A percentile compares a stretch with the other conserved stretches of the same genome.
phyloP scores from a whole-genome alignment of 2,113 vertebrate genomes.

The Planiliza haematocheilus region DNA sequence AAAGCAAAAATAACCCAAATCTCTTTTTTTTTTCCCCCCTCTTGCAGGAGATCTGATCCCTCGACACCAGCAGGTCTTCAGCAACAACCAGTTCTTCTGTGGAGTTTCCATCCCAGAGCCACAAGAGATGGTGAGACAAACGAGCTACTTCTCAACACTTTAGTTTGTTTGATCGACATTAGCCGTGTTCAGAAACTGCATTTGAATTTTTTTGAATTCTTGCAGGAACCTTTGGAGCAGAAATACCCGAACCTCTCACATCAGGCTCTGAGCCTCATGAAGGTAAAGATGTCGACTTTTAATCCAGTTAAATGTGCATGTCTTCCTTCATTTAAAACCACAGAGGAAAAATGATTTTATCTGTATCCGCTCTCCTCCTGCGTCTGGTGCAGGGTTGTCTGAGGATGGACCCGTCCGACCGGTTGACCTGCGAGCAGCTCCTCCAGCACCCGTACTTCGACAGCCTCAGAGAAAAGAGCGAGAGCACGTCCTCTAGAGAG shows the following conservation, averaged over 20 bases:
- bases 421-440: constrained; percentile 90
- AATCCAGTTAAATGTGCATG: too few relatives aligned
- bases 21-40: too few relatives aligned
- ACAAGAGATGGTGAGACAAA: constrained; percentile 88
- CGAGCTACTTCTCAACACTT: too few relatives aligned
- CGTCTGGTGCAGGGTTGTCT: constrained; percentile 86
- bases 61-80: constrained; percentile 96
- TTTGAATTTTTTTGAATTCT: constrained; percentile 3
- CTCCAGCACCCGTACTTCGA: constrained; percentile 92
- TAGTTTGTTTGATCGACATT: too few relatives aligned
- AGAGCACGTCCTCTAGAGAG: constrained; percentile 76
- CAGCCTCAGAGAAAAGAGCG: constrained; percentile 82
- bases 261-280: constrained; percentile 90
- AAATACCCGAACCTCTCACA: constrained; percentile 90
- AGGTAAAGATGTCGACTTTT: constrained; percentile 86
- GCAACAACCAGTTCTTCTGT: constrained; percentile 95
- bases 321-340: too few relatives aligned
- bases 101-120: constrained; percentile 94
- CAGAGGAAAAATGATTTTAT: too few relatives aligned
- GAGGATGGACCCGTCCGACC: constrained; percentile 90
- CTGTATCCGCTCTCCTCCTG: too few relatives aligned
- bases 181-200: background rate
- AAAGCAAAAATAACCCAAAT: too few relatives aligned
- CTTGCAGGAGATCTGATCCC: constrained; percentile 93
- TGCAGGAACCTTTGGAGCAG: constrained; percentile 90